Base-by-base conservation (phyloP, 2,888 invertebrate species). In the Ctenicera cuprea region DNA sequence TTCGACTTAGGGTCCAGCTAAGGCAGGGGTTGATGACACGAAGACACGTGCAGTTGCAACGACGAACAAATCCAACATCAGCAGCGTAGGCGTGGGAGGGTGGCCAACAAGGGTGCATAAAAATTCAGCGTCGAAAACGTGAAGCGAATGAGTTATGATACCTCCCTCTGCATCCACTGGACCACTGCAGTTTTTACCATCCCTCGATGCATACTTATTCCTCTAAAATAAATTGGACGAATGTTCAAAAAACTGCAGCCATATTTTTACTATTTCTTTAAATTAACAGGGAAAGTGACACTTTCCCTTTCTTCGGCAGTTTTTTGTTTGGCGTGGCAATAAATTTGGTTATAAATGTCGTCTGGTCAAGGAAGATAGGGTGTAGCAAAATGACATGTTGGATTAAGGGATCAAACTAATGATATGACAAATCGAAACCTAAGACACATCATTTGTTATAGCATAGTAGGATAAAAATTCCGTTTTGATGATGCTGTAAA, bases 1-100 rank as follows among this genome's bases (percentile, higher is more conserved):
- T 79, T 73, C 62, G 57, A 78, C 54, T 71, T 50, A 52, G 79
- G 77, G 78, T 76, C 71, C 73, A 71, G 71, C 72, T 68, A 59
- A 69, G 71, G 72, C 69, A 66, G 69, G 74, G 74, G 78, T 78
- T 78, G 77, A 79, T 77, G 77, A 78, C 75, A 75, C 71, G 38
- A 52, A 43, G 63, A 68, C 75, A 72, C 72, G 69, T 75, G 72
- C 68, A 54, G 41, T 54, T 61, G 26, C 63, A 50, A 73, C n/a
- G 48, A 59, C 26, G 70, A 22, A 71, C 68, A 71, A 74, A 67
- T 71, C 67, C 74, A 62, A 50, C 41, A 68, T 73, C 73, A 67
- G 68, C 63, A 54, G 45, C 43, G 50, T 41, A 67, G 67, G 41
- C 16, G 50, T 9, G 57, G 61, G 62, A 54, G 57, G 66, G 63